Evolutionary conservation across 2,888 invertebrate species (phyloP), one percentile per base, ranked within the genome.

Genomic region (Drosophila lutescens): DNA sequence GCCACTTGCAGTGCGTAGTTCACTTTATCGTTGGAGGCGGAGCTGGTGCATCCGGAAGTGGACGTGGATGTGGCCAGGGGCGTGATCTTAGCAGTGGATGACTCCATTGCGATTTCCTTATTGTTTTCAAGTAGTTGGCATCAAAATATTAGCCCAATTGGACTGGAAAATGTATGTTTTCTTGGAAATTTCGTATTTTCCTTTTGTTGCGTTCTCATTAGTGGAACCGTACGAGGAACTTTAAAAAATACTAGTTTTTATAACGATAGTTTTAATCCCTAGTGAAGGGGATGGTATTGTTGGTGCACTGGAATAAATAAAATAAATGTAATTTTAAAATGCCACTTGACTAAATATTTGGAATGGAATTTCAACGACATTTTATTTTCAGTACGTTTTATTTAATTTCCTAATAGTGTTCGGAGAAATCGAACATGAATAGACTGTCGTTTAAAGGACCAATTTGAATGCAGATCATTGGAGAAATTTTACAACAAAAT

Each of bases 1-100:
- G 97, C 97, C 65, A 96, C 93, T 92, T 95, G 95, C 66, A 96
- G 58, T 49, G 83, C 83, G 71, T 78, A 83, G 43, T 83, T 86
- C 69, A 76, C 76, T 63, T 87, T 83, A 20, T 71, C 82, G 9
- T 60, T 77, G 26, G 73, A 47, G 2, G 46, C 61, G 32, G 58
- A 55, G n/a, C 2, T 56, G 9, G 40, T 23, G 40, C 17, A 20
- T 23, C 10, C 40, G 56, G 58, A 46, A 32, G 32, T 9, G 20
- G 72, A 36, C 12, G 51, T 73, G 13, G 67, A 46, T 17, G 36
- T 76, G 10, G 50, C 17, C 32, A 58, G 7, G 9, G 75, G 44
- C 20, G 56, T 23, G 7, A 15, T 34, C 26, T 62, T 75, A 10
- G 58, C 23, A 57, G 61, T 13, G 23, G 74, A 50, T 9, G 55